A percentile compares a stretch with the other conserved stretches of the same genome.
Evolutionary conservation across 2,797 vertebrate genomes (phyloP).

Genomic region (Myotis daubentonii): DNA sequence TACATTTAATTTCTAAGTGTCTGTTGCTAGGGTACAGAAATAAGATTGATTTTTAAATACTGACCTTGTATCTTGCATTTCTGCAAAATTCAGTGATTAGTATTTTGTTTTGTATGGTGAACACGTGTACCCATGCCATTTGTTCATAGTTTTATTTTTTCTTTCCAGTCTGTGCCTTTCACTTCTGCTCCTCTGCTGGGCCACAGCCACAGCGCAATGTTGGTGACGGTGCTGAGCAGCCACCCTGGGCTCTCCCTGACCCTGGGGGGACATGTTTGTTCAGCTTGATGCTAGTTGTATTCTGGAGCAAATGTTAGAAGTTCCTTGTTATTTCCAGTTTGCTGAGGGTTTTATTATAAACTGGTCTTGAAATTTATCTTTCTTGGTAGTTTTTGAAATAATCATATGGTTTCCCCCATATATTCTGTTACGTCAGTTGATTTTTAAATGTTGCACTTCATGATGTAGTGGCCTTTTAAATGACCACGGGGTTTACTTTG

Average conservation of each 20-base stretch:
- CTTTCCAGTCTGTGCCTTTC: neutral
- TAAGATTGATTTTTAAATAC: neutral
- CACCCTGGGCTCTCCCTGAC: neutral
- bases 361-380: neutral
- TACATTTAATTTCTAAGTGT: neutral
- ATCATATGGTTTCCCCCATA: neutral
- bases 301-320: neutral
- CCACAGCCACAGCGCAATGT: rapidly evolving
- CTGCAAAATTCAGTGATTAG: neutral
- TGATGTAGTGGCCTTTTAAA: neutral
- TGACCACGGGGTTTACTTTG: neutral
- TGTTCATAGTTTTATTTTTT: neutral
- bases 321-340: neutral
- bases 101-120: neutral
- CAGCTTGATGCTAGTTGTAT: neutral
- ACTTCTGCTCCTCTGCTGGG: neutral
- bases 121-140: neutral
- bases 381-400: neutral
- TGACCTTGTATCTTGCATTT: neutral
- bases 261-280: neutral
- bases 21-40: neutral
- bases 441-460: neutral
- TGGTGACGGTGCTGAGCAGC: neutral
- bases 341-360: neutral
- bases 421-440: neutral